Evolutionary conservation across 2,797 vertebrate species (phyloP).

Genomic region (Rhinoraja longicauda): DNA sequence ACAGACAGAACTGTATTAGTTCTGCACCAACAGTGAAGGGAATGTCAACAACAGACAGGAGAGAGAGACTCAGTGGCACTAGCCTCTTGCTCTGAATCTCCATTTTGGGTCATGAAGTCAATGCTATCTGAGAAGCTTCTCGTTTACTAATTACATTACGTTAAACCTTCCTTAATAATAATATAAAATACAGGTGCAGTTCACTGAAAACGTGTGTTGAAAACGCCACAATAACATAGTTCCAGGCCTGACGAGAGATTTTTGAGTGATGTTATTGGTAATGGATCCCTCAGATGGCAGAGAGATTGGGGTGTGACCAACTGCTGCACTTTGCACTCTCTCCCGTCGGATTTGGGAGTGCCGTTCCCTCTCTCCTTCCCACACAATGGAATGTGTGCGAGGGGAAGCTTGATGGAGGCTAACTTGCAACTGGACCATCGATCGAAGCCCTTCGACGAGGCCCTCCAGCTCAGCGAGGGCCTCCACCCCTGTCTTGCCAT

Average conservation of each 20-base stretch:
- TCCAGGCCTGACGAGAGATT: background rate
- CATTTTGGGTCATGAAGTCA: background rate
- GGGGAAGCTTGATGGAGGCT: background rate
- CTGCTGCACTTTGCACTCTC: background rate
- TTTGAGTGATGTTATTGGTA: background rate
- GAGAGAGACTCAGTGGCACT: background rate
- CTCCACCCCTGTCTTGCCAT: background rate
- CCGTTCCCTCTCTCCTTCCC: background rate
- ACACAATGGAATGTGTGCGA: too few species aligned
- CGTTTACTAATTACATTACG: background rate
- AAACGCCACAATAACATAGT: background rate
- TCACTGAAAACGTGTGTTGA: background rate
- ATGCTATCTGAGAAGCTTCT: background rate
- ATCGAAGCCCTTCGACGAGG: background rate
- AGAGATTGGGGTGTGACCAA: background rate
- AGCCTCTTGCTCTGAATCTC: background rate
- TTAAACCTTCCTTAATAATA: background rate
- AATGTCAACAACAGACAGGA: too few species aligned
- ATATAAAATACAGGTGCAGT: background rate
- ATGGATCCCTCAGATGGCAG: background rate
- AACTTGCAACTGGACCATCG: too few species aligned
- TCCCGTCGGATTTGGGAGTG: too few species aligned
- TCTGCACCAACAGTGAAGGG: background rate
- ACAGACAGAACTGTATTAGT: too few species aligned
- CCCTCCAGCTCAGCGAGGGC: too few species aligned